Conservation (phyloP, 2,797 vertebrate genomes). For the Kryptolebias ocellatus region DNA sequence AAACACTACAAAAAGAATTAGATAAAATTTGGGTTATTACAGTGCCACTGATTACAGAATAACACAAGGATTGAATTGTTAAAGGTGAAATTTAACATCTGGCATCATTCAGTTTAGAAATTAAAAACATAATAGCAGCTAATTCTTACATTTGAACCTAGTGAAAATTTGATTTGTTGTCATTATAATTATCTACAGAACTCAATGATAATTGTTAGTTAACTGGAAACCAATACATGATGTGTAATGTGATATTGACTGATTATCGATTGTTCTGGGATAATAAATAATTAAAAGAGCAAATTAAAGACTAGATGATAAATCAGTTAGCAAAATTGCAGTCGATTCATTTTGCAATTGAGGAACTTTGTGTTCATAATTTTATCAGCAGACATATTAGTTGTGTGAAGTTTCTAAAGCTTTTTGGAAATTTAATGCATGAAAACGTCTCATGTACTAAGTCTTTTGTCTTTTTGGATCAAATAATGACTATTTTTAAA, state of each 20-base stretch:
- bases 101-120: not conserved
- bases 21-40: slow-evolving; percentile 9
- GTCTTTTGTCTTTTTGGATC: not conserved
- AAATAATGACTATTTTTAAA: not conserved
- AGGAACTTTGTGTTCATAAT: not conserved
- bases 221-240: not conserved
- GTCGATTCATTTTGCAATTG: not conserved
- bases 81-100: slow-evolving; percentile 1
- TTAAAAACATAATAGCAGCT: not conserved
- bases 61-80: slow-evolving; percentile 4
- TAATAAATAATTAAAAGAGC: not conserved
- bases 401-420: not conserved
- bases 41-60: slow-evolving; percentile 2
- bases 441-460: not conserved
- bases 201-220: slow-evolving; percentile 1
- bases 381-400: not conserved
- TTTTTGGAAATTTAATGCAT: not conserved
- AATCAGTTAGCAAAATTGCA: not conserved
- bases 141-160: not conserved
- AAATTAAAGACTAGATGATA: not conserved
- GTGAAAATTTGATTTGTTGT: slow-evolving; percentile 3
- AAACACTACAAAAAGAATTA: not conserved
- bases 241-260: not conserved
- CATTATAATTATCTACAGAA: not conserved
- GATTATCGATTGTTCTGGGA: not conserved